Evolutionary conservation across 64 coral and sea anemone species (phyloP).

Genomic region (Trachythela sp.): DNA sequence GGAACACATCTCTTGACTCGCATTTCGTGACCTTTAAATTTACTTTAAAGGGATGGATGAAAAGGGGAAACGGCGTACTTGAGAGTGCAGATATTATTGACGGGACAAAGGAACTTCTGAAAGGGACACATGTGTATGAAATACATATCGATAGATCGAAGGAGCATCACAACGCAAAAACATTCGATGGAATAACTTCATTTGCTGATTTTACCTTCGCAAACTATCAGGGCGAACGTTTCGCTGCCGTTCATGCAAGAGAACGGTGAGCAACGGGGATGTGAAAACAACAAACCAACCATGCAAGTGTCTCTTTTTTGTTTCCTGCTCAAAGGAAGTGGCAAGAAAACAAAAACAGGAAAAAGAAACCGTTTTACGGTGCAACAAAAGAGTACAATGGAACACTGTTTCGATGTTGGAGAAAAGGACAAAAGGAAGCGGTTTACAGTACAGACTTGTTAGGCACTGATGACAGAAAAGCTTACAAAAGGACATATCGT

Average conservation of each 20-base stretch:
- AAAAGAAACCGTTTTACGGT: neutral
- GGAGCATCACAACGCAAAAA: conserved; percentile 45
- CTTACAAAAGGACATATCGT: neutral
- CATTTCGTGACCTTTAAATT: conserved; percentile 63
- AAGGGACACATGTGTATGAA: conserved; percentile 54
- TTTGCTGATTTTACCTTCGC: conserved; percentile 32
- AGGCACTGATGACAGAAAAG: neutral
- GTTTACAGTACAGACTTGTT: neutral
- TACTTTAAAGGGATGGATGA: conserved; percentile 33
- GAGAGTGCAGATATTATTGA: conserved; percentile 26
- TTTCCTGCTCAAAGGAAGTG: neutral
- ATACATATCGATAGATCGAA: conserved; percentile 17
- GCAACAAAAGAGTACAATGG: neutral
- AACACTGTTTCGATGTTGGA: neutral
- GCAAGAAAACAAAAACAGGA: neutral
- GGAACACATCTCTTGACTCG: conserved; percentile 59
- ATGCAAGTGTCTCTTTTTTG: neutral
- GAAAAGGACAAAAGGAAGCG: neutral
- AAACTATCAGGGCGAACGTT: neutral
- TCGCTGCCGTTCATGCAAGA: neutral
- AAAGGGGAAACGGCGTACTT: conserved; percentile 20
- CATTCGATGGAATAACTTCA: conserved; percentile 37
- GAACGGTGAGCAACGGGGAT: neutral
- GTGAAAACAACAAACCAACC: no score
- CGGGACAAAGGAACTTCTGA: conserved; percentile 33